Conservation (phyloP, 2,888 invertebrate species). For the Phortica okadai region DNA sequence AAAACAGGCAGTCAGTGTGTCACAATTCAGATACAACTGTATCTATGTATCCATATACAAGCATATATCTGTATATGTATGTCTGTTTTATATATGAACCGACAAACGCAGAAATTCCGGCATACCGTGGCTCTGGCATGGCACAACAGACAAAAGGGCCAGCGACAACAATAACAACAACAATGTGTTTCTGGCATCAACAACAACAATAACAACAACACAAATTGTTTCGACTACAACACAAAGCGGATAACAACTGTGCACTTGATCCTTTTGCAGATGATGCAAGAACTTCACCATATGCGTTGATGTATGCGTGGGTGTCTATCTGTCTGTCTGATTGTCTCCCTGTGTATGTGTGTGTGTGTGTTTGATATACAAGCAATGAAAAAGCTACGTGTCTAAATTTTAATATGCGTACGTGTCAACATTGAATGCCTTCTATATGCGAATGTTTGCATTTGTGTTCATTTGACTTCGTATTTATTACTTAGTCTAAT, state of each 20-base stretch:
- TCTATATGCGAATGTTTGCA: not conserved
- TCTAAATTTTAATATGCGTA: conserved; percentile 65
- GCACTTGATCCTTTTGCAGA: conserved; percentile 10
- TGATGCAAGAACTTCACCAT: not conserved
- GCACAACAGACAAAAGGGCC: not conserved
- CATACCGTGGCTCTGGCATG: not conserved
- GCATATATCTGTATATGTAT: conserved; percentile 4
- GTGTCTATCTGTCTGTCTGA: not conserved
- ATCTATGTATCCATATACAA: conserved; percentile 3
- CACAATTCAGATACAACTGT: conserved; percentile 5
- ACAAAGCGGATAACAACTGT: not conserved
- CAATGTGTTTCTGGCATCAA: not conserved
- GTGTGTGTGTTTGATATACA: conserved; percentile 41
- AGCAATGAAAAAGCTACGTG: conserved; percentile 66
- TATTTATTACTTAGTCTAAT: conserved; percentile 23
- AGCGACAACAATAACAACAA: conserved; percentile 3
- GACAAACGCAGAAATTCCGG: conserved; percentile 6
- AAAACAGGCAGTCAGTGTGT: conserved; percentile 19
- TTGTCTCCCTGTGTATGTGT: not conserved
- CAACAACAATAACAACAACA: not conserved
- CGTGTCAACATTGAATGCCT: conserved; percentile 42
- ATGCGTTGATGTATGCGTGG: not conserved
- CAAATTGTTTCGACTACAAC: conserved; percentile 1
- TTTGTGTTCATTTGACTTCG: conserved; percentile 17
- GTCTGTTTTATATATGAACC: not conserved